phyloP scores from a whole-genome alignment of 2,888 invertebrate species.

The Chalcis sispes region DNA sequence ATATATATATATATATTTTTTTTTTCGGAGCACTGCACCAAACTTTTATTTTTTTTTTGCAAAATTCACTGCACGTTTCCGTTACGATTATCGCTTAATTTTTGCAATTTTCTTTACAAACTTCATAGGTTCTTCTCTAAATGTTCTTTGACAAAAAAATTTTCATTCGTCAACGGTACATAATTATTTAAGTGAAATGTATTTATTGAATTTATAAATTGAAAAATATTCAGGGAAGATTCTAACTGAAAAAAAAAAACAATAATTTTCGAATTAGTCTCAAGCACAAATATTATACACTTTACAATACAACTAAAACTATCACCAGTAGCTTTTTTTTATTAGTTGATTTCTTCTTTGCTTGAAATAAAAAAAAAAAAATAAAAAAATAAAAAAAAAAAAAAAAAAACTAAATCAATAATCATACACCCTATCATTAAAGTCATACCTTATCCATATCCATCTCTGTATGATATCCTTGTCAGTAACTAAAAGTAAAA shows the following conservation, averaged over 20 bases:
- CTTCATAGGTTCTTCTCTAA: slow-evolving; percentile 28
- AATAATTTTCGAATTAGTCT: slow-evolving; percentile 4
- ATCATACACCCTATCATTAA: slow-evolving; percentile 29
- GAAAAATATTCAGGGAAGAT: slow-evolving; percentile 28
- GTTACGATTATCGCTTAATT: slow-evolving; percentile 32
- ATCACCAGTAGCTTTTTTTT: slow-evolving; percentile 17
- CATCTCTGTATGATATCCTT: slow-evolving; percentile 21
- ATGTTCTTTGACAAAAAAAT: not conserved
- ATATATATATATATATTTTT: too few species aligned
- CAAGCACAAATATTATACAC: slow-evolving; percentile 27
- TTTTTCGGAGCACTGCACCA: slow-evolving; percentile 43
- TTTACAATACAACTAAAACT: slow-evolving; percentile 12
- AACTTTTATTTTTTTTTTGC: not conserved
- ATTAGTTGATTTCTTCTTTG: not conserved
- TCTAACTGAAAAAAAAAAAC: not conserved
- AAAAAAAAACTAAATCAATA: not conserved
- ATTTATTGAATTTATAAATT: not conserved
- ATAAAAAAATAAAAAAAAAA: too few species aligned
- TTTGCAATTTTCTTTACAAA: not conserved
- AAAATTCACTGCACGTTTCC: slow-evolving; percentile 45
- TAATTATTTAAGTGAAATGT: too few species aligned
- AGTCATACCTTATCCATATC: slow-evolving; percentile 21
- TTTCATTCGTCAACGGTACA: not conserved
- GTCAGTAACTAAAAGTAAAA: slow-evolving; percentile 22
- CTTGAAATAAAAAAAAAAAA: slow-evolving; percentile 20